phyloP scores from a whole-genome alignment of 2,113 vertebrate genomes.

The Regulus satrapa region DNA sequence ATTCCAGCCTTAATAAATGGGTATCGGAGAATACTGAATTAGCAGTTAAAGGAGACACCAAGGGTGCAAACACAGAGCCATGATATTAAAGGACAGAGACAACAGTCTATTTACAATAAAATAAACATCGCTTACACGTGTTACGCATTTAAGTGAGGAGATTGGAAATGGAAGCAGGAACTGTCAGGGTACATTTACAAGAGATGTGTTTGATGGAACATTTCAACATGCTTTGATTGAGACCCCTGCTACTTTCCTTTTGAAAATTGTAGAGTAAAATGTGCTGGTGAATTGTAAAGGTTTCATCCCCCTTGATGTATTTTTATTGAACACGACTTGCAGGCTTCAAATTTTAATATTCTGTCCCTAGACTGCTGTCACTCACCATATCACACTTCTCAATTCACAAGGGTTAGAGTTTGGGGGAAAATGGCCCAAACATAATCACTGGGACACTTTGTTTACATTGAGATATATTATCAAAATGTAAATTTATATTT shows the following conservation, averaged over 20 bases:
- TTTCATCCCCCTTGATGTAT: slow-evolving; percentile 65
- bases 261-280: slow-evolving; percentile 66
- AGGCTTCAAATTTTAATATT: slow-evolving; percentile 69
- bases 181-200: slow-evolving; percentile 62
- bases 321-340: slow-evolving; percentile 64
- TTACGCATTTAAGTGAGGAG: slow-evolving; percentile 64
- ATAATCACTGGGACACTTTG: not conserved
- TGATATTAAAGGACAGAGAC: slow-evolving; percentile 20
- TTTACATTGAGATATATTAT: not conserved
- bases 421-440: not conserved
- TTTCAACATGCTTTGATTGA: slow-evolving; percentile 44
- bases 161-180: slow-evolving; percentile 43
- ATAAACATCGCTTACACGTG: slow-evolving; percentile 48
- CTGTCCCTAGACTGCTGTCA: slow-evolving; percentile 48
- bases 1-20: not conserved
- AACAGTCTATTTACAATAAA: slow-evolving; percentile 60
- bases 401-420: not conserved
- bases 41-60: not conserved
- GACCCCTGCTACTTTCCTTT: slow-evolving; percentile 58
- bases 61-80: not conserved
- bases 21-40: not conserved
- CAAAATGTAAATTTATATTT: slow-evolving; percentile 2
- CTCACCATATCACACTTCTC: not conserved
- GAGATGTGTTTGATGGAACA: slow-evolving; percentile 56
- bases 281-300: slow-evolving; percentile 56